These are phyloP conservation scores for Isurus oxyrinchus DNA, from an alignment of 2,113 vertebrate genomes.

Conservation along the genomic window DNA sequence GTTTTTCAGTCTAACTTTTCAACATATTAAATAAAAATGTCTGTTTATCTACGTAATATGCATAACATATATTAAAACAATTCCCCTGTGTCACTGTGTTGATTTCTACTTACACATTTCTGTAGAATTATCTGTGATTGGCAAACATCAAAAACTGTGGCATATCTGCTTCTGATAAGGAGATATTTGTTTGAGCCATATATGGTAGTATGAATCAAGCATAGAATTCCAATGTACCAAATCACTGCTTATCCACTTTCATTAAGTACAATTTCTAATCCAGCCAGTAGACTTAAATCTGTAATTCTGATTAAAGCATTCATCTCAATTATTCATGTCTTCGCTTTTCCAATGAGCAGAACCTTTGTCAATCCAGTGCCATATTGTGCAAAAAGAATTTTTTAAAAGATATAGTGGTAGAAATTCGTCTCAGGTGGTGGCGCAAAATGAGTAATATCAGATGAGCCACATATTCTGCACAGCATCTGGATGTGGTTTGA, in stretches of 20 bases:
- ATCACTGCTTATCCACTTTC: background rate
- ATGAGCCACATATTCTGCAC: too few relatives aligned
- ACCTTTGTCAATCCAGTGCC: background rate
- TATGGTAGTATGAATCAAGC: background rate
- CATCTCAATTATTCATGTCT: constrained; percentile 30
- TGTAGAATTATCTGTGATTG: background rate
- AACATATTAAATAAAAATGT: background rate
- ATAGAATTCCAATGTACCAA: background rate
- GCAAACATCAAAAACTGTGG: background rate
- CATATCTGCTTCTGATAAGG: background rate
- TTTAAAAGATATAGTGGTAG: background rate
- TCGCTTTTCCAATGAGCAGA: background rate
- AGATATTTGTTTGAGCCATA: background rate
- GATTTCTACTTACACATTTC: background rate
- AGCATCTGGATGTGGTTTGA: background rate
- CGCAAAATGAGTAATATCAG: background rate
- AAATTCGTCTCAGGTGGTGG: background rate
- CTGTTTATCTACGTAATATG: background rate
- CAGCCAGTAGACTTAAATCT: constrained; percentile 9
- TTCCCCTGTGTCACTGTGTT: background rate
- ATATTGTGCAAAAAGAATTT: background rate
- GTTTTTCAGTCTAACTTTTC: background rate
- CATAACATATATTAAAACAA: too few relatives aligned
- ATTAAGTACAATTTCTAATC: background rate
- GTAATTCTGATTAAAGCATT: constrained; percentile 34